Evolutionary conservation across 2,797 vertebrate genomes (phyloP).

Genomic region (Helarctos malayanus): DNA sequence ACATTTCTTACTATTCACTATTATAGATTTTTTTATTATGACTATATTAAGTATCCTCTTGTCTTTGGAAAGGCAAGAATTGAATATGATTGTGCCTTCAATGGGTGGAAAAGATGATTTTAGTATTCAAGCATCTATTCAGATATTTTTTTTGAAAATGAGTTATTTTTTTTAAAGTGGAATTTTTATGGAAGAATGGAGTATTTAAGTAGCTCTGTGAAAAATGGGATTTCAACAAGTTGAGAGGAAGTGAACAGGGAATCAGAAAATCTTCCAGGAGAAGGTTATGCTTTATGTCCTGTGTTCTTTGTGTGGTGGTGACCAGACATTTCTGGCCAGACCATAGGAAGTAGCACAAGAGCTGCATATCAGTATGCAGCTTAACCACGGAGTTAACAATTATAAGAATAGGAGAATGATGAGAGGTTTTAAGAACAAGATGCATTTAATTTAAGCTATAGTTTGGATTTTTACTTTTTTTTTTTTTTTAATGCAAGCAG

Average conservation of each 20-base stretch:
- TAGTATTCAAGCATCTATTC: background rate
- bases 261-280: background rate
- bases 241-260: background rate
- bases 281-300: background rate
- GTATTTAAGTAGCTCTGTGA: background rate
- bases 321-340: background rate
- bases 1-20: background rate
- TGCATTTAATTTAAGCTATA: background rate
- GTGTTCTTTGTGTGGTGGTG: background rate
- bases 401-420: background rate
- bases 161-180: background rate
- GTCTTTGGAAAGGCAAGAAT: background rate
- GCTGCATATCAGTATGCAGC: background rate
- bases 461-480: background rate
- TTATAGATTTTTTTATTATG: background rate
- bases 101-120: background rate
- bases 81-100: background rate
- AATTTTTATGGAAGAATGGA: background rate
- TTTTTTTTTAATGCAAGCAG: background rate
- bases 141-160: constrained; percentile 48
- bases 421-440: background rate
- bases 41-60: constrained; percentile 13
- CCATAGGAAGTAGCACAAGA: background rate
- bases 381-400: background rate
- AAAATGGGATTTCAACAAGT: background rate